phyloP scores from a whole-genome alignment of 1,140 invertebrate genomes.

The Gryon sp. region DNA sequence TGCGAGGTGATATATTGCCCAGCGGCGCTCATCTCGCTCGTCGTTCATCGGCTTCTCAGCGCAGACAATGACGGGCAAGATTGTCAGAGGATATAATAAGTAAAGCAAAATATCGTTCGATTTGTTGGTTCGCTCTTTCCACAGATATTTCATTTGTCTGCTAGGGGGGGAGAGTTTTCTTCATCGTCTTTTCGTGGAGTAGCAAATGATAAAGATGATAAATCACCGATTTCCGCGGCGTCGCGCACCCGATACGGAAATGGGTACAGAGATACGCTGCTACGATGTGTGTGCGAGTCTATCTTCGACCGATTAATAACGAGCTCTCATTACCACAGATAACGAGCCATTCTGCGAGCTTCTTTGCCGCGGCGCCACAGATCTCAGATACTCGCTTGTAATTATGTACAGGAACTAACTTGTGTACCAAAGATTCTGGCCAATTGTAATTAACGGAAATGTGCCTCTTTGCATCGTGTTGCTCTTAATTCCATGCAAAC shows the following conservation, averaged over 20 bases:
- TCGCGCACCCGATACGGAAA: slow-evolving; percentile 74
- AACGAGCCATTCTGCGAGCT: slow-evolving; percentile 67
- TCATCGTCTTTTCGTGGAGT: slow-evolving; percentile 17
- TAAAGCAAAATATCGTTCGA: slow-evolving; percentile 9
- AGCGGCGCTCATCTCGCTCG: slow-evolving; percentile 51
- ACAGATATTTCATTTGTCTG: slow-evolving; percentile 56
- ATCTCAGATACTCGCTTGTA: slow-evolving; percentile 49
- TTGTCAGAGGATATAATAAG: slow-evolving; percentile 11
- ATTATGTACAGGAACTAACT: slow-evolving; percentile 58
- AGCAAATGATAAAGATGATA: slow-evolving; percentile 77
- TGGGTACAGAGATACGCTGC: slow-evolving; percentile 66
- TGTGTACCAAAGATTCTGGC: slow-evolving; percentile 42
- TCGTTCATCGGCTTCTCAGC: slow-evolving; percentile 13
- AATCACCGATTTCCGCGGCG: slow-evolving; percentile 75
- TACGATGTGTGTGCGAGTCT: slow-evolving; percentile 46
- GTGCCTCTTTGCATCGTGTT: slow-evolving; percentile 24
- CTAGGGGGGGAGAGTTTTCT: neutral
- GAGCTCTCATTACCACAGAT: slow-evolving; percentile 74
- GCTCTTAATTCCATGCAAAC: too few relatives aligned
- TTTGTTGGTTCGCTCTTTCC: slow-evolving; percentile 25
- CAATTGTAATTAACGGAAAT: slow-evolving; percentile 60
- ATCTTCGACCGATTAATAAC: slow-evolving; percentile 73
- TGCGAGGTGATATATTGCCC: slow-evolving; percentile 68
- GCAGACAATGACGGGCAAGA: slow-evolving; percentile 42
- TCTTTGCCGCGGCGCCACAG: slow-evolving; percentile 50